Evolutionary conservation across 1,140 invertebrate species (phyloP), one percentile per base, ranked within the genome.

Genomic region (Achroia grisella): DNA sequence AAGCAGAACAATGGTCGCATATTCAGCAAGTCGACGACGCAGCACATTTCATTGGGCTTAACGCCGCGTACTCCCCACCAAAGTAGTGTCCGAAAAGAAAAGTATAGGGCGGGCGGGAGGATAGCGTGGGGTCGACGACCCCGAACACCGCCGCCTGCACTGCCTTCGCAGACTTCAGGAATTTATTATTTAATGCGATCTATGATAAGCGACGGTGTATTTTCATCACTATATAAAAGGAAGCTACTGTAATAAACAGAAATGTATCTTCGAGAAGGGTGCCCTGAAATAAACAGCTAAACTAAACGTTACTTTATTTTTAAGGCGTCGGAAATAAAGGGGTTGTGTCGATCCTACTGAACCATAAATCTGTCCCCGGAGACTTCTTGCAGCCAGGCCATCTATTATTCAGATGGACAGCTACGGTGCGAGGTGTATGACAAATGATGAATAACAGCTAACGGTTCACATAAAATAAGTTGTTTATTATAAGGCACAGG

Each of bases 21-120:
- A 75, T 70, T 72, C 62, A 69, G 62, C 42, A 71, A 62, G 58
- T 62, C 52, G 62, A 51, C 71, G 59, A 71, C 63, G 60, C 45
- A 63, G 70, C 66, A 75, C 56, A 76, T 72, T 78, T 65, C 56
- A 53, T 55, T 60, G 47, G 52, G 39, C 17, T 23, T 23, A n/a
- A 23, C 17, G 6, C 17, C 17, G 17, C 58, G 55, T 48, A 54
- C 63, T 57, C 65, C 62, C 70, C 51, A 58, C 62, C 59, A 69
- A 63, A 62, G 62, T 65, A 68, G 58, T 73, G 77, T 74, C 75
- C 71, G 67, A 71, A 63, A 80, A 78, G 72, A 79, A 75, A 80
- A 76, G 75, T 78, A 53, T 71, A 65, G 64, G 59, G 52, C 64
- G 70, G 66, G 71, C 58, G 61, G 50, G 54, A 57, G 56, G 64